Base-by-base conservation (phyloP, 2,888 invertebrate genomes). In the Petrophora chlorosata region DNA sequence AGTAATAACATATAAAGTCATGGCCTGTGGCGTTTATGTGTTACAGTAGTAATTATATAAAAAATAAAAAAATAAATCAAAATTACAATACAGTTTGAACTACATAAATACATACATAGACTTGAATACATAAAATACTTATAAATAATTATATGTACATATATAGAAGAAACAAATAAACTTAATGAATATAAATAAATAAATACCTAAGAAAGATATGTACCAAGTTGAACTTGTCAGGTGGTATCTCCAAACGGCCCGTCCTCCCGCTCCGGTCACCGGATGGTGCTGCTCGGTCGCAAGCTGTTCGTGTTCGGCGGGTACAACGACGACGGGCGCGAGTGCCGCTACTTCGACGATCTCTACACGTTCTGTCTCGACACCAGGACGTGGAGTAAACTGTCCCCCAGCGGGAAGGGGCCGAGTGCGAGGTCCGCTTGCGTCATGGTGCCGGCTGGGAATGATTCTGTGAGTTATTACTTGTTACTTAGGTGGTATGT, bases 261-360 rank as follows among this genome's bases (percentile, higher is more conserved):
- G 0, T 94, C 95, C n/a, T 92, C 97, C 0, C 82, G 91, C 4
- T 90, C 90, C 0, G 95, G 98, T 0, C 98, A 98, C 80, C 92
- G 98, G 50, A 98, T 98, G 98, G 93, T 94, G 1, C 91, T 92
- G 1, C 76, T 93, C 0, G 96, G 96, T 59, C 96, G 96, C 60
- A 94, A 94, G 65, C 80, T 98, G 1, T 86, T 97, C 53, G 89
- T 98, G 3, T 98, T 98, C 89, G 98, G 98, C 0, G 98, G 98
- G 0, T 98, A 97, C 81, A 94, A 95, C 70, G 98, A 98, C 82
- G 98, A 97, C 78, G 92, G 95, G 1, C 91, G 96, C 44, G 95
- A 96, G 52, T 97, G 95, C 76, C 94, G 94, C 62, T 98, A 98
- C 86, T 97, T 93, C 76, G 98, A 98, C 78, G 98, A 98, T 76